phyloP scores from a whole-genome alignment of 2,888 invertebrate genomes.

The Galeruca laticollis region DNA sequence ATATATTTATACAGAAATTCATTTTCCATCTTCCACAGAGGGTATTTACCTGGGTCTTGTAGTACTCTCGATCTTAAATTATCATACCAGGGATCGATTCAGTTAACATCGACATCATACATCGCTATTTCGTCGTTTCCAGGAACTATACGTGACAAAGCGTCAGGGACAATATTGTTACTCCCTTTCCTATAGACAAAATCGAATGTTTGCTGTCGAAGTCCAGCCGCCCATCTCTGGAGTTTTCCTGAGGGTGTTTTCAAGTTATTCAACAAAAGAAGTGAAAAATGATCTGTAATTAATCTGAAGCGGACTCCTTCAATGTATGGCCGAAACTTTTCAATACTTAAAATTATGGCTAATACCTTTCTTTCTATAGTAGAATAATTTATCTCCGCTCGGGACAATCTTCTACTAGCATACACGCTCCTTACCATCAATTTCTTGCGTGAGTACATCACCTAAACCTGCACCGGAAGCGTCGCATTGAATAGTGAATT shows the following conservation, averaged over 20 bases:
- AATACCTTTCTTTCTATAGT: constrained; percentile 51
- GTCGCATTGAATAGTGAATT: constrained; percentile 53
- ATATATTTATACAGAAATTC: not conserved
- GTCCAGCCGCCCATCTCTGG: constrained; percentile 49
- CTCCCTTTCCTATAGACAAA: constrained; percentile 46
- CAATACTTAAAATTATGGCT: constrained; percentile 49
- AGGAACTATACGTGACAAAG: constrained; percentile 32
- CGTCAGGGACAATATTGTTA: constrained; percentile 44
- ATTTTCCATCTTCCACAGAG: constrained; percentile 40
- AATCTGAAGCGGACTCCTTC: constrained; percentile 48
- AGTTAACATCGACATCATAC: constrained; percentile 19
- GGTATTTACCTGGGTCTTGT: constrained; percentile 28
- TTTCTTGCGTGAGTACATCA: constrained; percentile 46
- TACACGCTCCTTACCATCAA: constrained; percentile 49
- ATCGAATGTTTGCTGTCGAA: too few relatives aligned
- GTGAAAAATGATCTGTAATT: constrained; percentile 50
- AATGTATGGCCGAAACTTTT: constrained; percentile 46
- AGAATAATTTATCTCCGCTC: constrained; percentile 52
- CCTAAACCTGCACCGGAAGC: constrained; percentile 49
- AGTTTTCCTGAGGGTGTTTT: constrained; percentile 49
- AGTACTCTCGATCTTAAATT: constrained; percentile 29
- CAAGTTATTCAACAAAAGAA: constrained; percentile 48
- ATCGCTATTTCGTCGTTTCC: not conserved
- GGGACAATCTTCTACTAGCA: constrained; percentile 48
- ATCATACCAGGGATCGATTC: constrained; percentile 40